A percentile compares a stretch with the other conserved stretches of the same genome.
Conservation (phyloP, 1,140 invertebrate species). For the Trialeurodes vaporariorum region DNA sequence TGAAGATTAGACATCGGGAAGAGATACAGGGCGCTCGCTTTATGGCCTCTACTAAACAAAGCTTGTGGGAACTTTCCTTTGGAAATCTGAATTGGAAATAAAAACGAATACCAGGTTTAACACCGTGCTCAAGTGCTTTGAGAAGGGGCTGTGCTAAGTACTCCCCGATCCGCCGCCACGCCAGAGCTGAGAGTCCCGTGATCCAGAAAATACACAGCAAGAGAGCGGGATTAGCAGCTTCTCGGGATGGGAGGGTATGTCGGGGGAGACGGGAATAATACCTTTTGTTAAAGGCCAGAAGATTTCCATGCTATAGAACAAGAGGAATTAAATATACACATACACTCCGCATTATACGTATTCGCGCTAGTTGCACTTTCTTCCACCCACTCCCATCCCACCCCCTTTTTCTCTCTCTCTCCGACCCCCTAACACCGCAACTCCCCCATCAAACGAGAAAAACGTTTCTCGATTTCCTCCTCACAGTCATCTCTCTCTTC, state of each 20-base stretch:
- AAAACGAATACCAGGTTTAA: constrained; percentile 15
- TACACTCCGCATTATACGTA: neutral
- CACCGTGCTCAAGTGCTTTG: constrained; percentile 20
- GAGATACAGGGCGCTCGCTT: neutral
- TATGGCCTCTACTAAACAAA: neutral
- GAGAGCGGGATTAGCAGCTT: constrained; percentile 19
- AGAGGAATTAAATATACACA: constrained; percentile 18
- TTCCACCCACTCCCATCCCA: constrained; percentile 11
- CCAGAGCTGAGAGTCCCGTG: constrained; percentile 12
- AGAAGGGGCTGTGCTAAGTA: constrained; percentile 6
- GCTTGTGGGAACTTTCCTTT: neutral
- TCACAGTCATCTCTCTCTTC: neutral
- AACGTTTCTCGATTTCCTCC: constrained; percentile 19
- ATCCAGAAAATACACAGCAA: constrained; percentile 24
- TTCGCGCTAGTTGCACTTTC: constrained; percentile 5
- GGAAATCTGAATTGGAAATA: constrained; percentile 7
- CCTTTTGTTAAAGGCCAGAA: constrained; percentile 23
- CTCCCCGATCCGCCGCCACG: constrained; percentile 1
- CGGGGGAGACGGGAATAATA: constrained; percentile 20
- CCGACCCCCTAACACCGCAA: constrained; percentile 15
- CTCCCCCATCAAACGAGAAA: constrained; percentile 17
- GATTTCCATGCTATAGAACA: constrained; percentile 21
- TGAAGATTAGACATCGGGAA: neutral
- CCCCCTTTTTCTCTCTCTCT: constrained; percentile 12
- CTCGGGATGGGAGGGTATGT: neutral